Evolutionary conservation across 2,113 vertebrate genomes (phyloP), one percentile per base, ranked within the genome.

Genomic region (Centrocercus urophasianus): DNA sequence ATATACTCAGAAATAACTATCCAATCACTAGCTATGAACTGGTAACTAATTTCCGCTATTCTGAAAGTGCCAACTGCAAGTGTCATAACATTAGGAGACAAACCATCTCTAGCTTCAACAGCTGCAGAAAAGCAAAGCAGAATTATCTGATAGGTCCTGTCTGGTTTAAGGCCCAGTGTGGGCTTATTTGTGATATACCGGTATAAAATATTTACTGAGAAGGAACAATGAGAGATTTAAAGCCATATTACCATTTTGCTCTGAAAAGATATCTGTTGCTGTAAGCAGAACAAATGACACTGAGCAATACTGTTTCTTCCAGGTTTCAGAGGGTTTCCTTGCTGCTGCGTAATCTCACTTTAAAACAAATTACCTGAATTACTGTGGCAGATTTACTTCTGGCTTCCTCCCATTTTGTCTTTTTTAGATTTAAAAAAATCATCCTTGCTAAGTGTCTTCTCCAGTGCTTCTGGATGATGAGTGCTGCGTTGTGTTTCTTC

Each of bases 401-500:
- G 67, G 91, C 52, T 93, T 97, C 97, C 36, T 97, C 95, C 57
- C 97, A 54, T 24, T 92, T 96, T 73, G 97, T 85, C 67, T 94
- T 96, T 96, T 96, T 98, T 59, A 97, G 78, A 47, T 88, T 86
- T 72, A 96, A 95, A 28, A 98, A 48, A 72, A 92, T 76, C 83
- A 84, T 97, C 40, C 97, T 97, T 20, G 97, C 97, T 28, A 90
- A 76, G 61, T 96, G 87, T 71, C 98, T 96, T 92, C 98, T 98
- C 98, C 99, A 99, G 6, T 90, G 56, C 10, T 97, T 98, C 93
- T 99, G 99, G 91, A 99, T 97, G 78, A 96, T 2, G 17, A 97
- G 1, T 3, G 98, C 98, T 45, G 99, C 98, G 5, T 15, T 87
- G 27, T 47, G 79, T 83, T 93, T 96, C 88, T 95, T 98, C 73